These are phyloP conservation scores for Hymenopus coronatus DNA, from an alignment of 2,888 invertebrate species.

Conservation along the genomic window DNA sequence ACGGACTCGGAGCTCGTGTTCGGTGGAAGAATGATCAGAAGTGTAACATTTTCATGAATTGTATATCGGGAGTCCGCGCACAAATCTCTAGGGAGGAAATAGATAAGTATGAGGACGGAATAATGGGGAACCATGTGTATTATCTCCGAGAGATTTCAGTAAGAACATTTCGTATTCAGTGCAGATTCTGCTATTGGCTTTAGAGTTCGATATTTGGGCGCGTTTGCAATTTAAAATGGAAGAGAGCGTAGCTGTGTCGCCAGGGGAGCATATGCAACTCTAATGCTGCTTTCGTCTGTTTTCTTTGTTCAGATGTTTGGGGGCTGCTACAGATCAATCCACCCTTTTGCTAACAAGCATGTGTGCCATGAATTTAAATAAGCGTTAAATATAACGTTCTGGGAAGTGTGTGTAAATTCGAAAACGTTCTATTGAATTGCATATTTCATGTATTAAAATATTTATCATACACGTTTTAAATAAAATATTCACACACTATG, in stretches of 20 bases:
- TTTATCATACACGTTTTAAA: no score
- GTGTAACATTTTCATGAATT: neutral
- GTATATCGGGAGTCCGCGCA: neutral
- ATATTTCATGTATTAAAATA: no score
- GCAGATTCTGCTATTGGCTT: neutral
- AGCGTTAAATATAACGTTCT: no score
- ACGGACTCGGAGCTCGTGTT: neutral
- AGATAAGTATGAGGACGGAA: neutral
- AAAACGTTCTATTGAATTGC: no score
- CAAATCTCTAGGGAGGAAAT: neutral
- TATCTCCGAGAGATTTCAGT: neutral
- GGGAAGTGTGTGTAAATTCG: no score
- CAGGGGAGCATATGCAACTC: no score
- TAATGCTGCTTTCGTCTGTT: neutral
- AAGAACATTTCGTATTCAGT: neutral
- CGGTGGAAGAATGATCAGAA: neutral
- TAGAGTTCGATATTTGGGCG: neutral
- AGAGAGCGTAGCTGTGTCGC: neutral
- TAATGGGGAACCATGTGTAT: neutral
- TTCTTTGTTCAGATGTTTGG: neutral
- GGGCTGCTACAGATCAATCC: no score
- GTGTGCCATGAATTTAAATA: no score
- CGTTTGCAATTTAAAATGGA: neutral
- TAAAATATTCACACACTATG: no score
- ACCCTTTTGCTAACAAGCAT: no score